Evolutionary conservation across 2,113 vertebrate species (phyloP).

Genomic region (Ciconia stormi): DNA sequence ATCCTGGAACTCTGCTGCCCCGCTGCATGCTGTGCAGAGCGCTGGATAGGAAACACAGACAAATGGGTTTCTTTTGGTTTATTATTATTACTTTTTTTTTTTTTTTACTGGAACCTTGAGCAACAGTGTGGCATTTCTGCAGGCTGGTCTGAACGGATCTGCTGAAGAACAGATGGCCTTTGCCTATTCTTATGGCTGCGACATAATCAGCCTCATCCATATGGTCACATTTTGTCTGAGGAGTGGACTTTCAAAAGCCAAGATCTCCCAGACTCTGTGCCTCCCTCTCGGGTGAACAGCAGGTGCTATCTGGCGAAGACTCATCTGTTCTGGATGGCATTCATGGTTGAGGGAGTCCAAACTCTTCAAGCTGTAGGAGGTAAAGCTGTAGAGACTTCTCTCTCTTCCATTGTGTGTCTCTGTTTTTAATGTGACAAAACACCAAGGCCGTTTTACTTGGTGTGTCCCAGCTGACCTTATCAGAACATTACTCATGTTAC

Average conservation of each 20-base stretch:
- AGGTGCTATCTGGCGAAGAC: conserved; percentile 55
- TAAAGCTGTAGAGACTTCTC: conserved; percentile 44
- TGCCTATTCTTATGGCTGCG: conserved; percentile 44
- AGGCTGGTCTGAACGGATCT: conserved; percentile 22
- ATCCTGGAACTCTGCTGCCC: conserved; percentile 57
- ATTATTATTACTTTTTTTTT: neutral
- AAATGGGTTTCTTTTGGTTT: conserved; percentile 49
- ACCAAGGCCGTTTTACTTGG: conserved; percentile 44
- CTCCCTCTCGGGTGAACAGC: conserved; percentile 48
- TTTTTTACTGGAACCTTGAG: conserved; percentile 23
- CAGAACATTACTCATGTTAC: neutral
- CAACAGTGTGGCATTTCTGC: conserved; percentile 39
- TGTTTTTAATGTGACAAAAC: conserved; percentile 56
- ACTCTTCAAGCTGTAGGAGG: conserved; percentile 31
- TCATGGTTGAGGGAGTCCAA: conserved; percentile 48
- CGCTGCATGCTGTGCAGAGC: conserved; percentile 52
- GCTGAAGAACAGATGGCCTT: conserved; percentile 58
- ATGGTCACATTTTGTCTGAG: conserved; percentile 60
- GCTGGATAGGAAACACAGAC: conserved; percentile 59
- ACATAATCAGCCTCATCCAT: conserved; percentile 55
- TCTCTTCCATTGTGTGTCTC: conserved; percentile 43
- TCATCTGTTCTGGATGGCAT: conserved; percentile 63
- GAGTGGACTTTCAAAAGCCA: conserved; percentile 41
- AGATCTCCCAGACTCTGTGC: conserved; percentile 42
- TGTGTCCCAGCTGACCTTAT: conserved; percentile 36